phyloP scores from a whole-genome alignment of 2,888 invertebrate genomes.

The Polyommatus icarus region DNA sequence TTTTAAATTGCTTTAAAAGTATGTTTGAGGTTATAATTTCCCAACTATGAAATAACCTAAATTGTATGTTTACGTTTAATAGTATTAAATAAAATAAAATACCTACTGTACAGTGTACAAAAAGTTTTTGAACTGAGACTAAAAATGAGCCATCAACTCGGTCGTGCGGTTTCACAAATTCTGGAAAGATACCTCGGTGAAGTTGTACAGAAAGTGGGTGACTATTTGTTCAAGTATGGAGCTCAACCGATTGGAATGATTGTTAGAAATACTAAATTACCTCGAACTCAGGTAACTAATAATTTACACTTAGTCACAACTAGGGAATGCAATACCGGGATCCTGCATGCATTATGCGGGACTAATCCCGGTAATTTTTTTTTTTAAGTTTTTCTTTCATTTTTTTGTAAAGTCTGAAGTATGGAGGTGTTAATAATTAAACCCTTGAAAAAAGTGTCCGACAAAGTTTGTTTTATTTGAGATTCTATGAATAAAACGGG shows the following conservation, averaged over 20 bases:
- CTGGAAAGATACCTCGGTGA: conserved; percentile 90
- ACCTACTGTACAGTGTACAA: background rate
- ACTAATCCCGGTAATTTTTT: too few species aligned
- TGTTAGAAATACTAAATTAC: conserved; percentile 79
- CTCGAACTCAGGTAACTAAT: conserved; percentile 61
- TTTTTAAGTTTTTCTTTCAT: too few species aligned
- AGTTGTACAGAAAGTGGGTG: conserved; percentile 86
- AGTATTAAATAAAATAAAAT: background rate
- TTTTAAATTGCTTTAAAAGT: background rate
- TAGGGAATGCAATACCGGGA: too few species aligned
- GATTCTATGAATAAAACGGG: too few species aligned
- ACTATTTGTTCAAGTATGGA: conserved; percentile 85
- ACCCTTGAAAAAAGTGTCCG: too few species aligned
- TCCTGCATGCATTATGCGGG: too few species aligned
- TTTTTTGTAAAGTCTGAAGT: too few species aligned
- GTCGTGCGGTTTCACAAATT: conserved; percentile 86
- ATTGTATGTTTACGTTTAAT: background rate
- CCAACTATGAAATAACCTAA: background rate
- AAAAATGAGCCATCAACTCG: conserved; percentile 86
- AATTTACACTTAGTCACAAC: background rate
- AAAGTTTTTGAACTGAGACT: background rate
- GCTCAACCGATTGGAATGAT: conserved; percentile 85
- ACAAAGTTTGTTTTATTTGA: too few species aligned
- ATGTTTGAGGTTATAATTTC: background rate
- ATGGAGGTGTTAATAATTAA: too few species aligned